phyloP scores from a whole-genome alignment of 2,113 vertebrate species.

The Notechis scutatus region DNA sequence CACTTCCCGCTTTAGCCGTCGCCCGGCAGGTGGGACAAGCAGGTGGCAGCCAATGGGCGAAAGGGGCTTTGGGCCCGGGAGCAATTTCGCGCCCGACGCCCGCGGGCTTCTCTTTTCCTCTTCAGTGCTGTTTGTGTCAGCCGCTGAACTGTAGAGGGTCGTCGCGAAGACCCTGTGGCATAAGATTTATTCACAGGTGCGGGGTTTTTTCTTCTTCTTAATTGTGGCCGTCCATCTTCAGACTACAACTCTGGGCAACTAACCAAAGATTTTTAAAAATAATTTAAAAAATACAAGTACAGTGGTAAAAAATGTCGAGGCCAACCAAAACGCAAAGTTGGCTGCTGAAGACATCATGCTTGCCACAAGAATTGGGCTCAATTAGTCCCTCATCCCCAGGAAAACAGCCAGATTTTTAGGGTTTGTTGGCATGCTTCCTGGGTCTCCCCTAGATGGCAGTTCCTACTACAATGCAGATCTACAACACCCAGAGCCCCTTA shows the following conservation, averaged over 20 bases:
- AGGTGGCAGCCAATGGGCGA: not conserved
- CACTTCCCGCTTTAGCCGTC: not conserved
- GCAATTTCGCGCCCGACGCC: not conserved
- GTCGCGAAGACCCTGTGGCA: not conserved
- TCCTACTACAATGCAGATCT: not conserved
- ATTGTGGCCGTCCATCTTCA: not conserved
- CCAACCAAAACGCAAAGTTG: not conserved
- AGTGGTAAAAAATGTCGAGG: not conserved
- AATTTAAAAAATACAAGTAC: not conserved
- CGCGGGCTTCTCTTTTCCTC: not conserved
- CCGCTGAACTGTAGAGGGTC: not conserved
- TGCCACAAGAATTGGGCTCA: not conserved
- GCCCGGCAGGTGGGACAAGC: not conserved
- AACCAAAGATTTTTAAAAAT: not conserved
- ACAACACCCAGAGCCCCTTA: not conserved
- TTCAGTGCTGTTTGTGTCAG: not conserved
- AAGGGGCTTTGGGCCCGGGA: not conserved
- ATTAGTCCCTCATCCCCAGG: not conserved
- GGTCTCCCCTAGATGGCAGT: not conserved
- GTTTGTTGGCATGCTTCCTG: not conserved
- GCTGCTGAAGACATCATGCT: not conserved
- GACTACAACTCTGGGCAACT: not conserved
- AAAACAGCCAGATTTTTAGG: not conserved
- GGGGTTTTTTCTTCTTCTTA: not conserved
- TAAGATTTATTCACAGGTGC: not conserved